Evolutionary conservation across 64 coral and sea anemone species (phyloP), one percentile per base, ranked within the genome.

Genomic region (Montipora cactus): DNA sequence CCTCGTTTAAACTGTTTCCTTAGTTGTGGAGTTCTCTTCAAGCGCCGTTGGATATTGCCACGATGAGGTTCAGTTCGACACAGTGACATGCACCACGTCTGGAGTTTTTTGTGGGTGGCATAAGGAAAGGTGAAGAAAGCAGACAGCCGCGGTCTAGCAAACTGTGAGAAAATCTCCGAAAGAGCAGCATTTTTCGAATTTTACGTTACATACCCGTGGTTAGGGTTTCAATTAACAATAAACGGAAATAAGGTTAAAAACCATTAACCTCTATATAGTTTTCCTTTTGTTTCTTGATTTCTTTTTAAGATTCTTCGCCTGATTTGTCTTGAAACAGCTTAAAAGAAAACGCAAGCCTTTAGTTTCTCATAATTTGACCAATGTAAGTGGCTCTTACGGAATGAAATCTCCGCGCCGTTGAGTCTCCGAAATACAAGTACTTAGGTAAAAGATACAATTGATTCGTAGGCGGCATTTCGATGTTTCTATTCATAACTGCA

Each of bases 221-320:
- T 86, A 68, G 37, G 82, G 82, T 86, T 86, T 86, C 82, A 86
- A 18, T 86, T 86, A 86, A 86, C 82, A 86, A 86, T 86, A 86
- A 86, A 48, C 82, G 82, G 82, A 86, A 86, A 50, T 49, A 49
- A 71, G 82, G 82, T 86, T 86, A 86, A 86, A 86, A 86, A 86
- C 82, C 47, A 86, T 86, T 86, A 86, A 86, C 82, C 82, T 86
- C 21, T 71, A 22, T 72, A 71, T 49, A 59, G 66, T 50, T 4
- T 22, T 86, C 19, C 45, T 14, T 86, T 86, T 86, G 82, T 86
- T 49, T 48, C 28, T 86, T 86, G 82, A 86, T 86, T 49, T 86
- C 64, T 51, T 72, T 86, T 86, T 72, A 86, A 70, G 66, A 86
- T 71, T 71, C 4, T 86, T 49, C 28, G 82, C 10, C 47, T 19